These are phyloP conservation scores for Cyphomyrmex costatus DNA, from an alignment of 1,140 invertebrate genomes.

Conservation along the genomic window DNA sequence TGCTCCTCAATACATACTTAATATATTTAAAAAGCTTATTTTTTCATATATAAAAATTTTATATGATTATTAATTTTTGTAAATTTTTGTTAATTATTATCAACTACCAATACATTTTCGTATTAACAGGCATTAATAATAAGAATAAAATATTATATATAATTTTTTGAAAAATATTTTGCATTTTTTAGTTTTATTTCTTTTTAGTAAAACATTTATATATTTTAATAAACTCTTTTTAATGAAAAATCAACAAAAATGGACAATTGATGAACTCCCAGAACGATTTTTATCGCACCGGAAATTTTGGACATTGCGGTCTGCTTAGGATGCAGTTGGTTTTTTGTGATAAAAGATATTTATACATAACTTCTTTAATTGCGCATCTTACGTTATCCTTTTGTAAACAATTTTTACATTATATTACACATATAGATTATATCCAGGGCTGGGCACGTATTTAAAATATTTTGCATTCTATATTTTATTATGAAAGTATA, in stretches of 20 bases:
- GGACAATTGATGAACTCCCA: not conserved
- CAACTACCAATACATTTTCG: not conserved
- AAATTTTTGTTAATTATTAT: not conserved
- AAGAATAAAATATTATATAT: too few species aligned
- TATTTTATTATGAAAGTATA: too few species aligned
- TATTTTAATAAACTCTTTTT: not conserved
- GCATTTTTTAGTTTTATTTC: not conserved
- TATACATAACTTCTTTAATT: not conserved
- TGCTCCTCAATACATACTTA: too few species aligned
- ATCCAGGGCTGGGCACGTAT: too few species aligned
- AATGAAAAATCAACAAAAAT: not conserved
- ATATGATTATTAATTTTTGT: not conserved
- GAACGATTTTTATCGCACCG: not conserved
- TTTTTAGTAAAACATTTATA: not conserved
- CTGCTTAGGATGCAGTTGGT: not conserved
- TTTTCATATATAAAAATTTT: too few species aligned
- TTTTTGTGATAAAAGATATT: constrained; percentile 12
- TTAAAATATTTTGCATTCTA: too few species aligned
- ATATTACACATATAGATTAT: not conserved
- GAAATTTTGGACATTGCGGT: not conserved
- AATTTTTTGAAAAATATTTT: not conserved
- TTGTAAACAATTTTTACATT: not conserved
- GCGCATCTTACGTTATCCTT: not conserved
- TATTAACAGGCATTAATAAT: too few species aligned
- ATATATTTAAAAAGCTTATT: too few species aligned